These are phyloP conservation scores for Andrena cerasifolii DNA, from an alignment of 1,140 invertebrate genomes.

Conservation along the genomic window DNA sequence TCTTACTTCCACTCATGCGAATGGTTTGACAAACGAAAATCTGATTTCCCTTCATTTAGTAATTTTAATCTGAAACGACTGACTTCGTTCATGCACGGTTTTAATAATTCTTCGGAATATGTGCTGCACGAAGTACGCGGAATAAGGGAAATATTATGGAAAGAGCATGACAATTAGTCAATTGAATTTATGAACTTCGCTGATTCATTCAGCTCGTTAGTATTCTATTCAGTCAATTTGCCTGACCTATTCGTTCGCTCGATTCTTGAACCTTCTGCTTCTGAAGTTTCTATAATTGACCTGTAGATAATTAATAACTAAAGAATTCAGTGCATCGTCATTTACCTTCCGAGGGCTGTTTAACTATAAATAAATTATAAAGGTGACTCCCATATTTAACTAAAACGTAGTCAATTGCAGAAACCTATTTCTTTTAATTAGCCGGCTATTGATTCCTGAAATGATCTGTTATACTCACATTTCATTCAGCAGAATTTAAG, in stretches of 20 bases:
- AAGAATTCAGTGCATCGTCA: not conserved
- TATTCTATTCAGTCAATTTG: conserved; percentile 40
- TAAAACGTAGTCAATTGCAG: too few relatives aligned
- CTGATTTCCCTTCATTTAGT: too few relatives aligned
- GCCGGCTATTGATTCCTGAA: not conserved
- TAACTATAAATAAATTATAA: not conserved
- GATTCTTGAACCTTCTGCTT: conserved; percentile 11
- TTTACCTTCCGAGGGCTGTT: not conserved
- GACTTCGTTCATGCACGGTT: not conserved
- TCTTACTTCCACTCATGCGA: too few relatives aligned
- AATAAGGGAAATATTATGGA: not conserved
- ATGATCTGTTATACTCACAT: too few relatives aligned
- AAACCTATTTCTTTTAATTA: not conserved
- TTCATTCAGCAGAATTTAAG: too few relatives aligned
- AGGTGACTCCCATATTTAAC: not conserved
- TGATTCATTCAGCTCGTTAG: conserved; percentile 30
- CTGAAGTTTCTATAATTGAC: not conserved
- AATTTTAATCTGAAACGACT: not conserved
- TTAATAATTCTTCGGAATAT: not conserved
- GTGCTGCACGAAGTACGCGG: not conserved
- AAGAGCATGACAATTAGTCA: conserved; percentile 23
- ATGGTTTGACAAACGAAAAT: too few relatives aligned
- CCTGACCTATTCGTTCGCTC: conserved; percentile 13
- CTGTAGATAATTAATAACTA: conserved; percentile 13
- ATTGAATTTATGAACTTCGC: conserved; percentile 11